Percentiles rank a stretch among this genome's conserved stretches.
phyloP scores from a whole-genome alignment of 2,113 vertebrate genomes.

The Brevimyrus niger region DNA sequence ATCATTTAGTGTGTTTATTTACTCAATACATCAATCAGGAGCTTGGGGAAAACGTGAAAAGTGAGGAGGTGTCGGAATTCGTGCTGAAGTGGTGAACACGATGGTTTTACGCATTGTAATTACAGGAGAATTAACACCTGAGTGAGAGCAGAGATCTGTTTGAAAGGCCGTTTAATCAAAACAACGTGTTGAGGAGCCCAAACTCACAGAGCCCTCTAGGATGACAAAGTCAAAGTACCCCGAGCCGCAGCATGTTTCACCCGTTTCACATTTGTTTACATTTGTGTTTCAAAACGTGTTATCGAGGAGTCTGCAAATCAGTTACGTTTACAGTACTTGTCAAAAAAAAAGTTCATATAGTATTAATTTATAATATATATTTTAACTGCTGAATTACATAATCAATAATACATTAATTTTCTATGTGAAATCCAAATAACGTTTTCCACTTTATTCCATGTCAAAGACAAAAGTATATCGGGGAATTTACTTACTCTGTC shows the following conservation, averaged over 20 bases:
- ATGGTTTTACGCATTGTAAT: slow-evolving; percentile 15
- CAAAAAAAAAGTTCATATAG: not conserved
- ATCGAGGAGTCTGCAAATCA: not conserved
- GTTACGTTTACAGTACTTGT: not conserved
- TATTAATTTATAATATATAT: not conserved
- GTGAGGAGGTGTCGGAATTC: not conserved
- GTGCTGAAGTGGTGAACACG: not conserved
- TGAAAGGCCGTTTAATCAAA: slow-evolving; percentile 27
- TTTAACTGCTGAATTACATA: not conserved
- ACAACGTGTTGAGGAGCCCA: slow-evolving; percentile 2
- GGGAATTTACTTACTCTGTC: not conserved
- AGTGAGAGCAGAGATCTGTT: slow-evolving; percentile 23
- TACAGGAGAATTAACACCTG: slow-evolving; percentile 22
- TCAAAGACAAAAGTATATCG: not conserved
- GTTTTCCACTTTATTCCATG: not conserved
- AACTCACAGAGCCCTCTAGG: not conserved
- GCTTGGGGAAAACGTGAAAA: not conserved
- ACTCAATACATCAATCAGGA: not conserved
- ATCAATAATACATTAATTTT: not conserved
- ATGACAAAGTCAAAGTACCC: not conserved
- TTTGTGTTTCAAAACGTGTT: not conserved
- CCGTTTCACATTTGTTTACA: not conserved
- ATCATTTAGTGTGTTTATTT: not conserved
- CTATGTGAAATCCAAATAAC: not conserved
- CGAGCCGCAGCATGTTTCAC: not conserved